phyloP scores from a whole-genome alignment of 2,113 vertebrate genomes.

The Genyomyrus donnyi region DNA sequence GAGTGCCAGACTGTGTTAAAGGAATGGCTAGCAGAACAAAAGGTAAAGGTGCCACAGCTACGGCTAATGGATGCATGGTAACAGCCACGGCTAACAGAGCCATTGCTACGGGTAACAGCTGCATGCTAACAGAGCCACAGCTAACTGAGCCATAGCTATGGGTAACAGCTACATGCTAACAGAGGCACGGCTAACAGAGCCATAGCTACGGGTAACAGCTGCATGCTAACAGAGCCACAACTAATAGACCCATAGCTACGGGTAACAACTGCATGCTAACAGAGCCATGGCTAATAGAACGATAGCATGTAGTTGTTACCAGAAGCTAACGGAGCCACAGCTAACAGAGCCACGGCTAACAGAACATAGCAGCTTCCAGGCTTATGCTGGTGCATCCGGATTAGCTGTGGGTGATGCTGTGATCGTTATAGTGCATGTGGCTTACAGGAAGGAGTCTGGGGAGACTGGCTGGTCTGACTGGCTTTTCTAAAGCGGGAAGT shows the following conservation, averaged over 20 bases:
- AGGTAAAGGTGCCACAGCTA: neutral
- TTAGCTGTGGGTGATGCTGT: neutral
- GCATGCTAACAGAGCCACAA: neutral
- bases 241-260: neutral
- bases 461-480: neutral
- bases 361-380: neutral
- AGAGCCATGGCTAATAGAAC: neutral
- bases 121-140: neutral
- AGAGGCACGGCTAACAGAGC: neutral
- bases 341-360: neutral
- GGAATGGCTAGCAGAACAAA: neutral
- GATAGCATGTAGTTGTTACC: too few species aligned
- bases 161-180: too few species aligned
- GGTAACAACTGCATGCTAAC: neutral
- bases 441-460: neutral
- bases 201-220: neutral
- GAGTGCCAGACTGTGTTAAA: neutral
- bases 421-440: neutral
- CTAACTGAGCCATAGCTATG: too few species aligned
- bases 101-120: neutral
- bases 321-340: too few species aligned
- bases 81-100: neutral
- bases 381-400: neutral
- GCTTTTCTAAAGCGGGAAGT: neutral
- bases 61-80: neutral